Evolutionary conservation across 2,113 vertebrate genomes (phyloP).

Genomic region (Hassar affinis): DNA sequence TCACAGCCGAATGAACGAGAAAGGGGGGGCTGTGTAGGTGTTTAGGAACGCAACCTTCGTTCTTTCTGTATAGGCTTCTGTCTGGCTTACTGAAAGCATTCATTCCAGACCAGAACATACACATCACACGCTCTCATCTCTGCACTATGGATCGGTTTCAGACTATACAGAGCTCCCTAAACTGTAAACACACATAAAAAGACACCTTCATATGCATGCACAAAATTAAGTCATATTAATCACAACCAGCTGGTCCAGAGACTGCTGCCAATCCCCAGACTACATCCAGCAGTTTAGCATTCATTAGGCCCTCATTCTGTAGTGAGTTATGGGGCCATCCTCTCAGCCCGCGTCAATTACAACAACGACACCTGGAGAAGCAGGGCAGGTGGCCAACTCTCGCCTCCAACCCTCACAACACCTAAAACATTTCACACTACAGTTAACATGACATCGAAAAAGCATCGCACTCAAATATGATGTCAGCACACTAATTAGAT

Average conservation of each 20-base stretch:
- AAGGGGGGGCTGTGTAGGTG: not conserved
- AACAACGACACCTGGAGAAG: slow-evolving; percentile 62
- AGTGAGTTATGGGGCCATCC: slow-evolving; percentile 65
- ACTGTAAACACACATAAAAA: slow-evolving; percentile 1
- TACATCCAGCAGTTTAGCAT: slow-evolving; percentile 52
- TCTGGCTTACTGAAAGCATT: not conserved
- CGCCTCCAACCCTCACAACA: not conserved
- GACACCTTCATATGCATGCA: slow-evolving; percentile 18
- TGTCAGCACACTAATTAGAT: not conserved
- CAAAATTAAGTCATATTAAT: slow-evolving; percentile 58
- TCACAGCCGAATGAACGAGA: not conserved
- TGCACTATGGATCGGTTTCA: not conserved
- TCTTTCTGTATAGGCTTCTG: not conserved
- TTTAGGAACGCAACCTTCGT: slow-evolving; percentile 24
- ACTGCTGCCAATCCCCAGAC: slow-evolving; percentile 60
- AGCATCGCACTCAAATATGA: not conserved
- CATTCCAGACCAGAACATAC: slow-evolving; percentile 1
- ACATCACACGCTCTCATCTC: not conserved
- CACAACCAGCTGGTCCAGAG: slow-evolving; percentile 65
- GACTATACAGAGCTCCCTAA: slow-evolving; percentile 9
- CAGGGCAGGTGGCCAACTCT: slow-evolving; percentile 35
- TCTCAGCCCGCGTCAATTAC: slow-evolving; percentile 68
- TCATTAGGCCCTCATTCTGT: slow-evolving; percentile 60
- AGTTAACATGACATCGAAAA: slow-evolving; percentile 6
- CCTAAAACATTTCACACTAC: slow-evolving; percentile 21